Evolutionary conservation across 2,113 vertebrate genomes (phyloP), one percentile per base, ranked within the genome.

Genomic region (Callospermophilus lateralis): DNA sequence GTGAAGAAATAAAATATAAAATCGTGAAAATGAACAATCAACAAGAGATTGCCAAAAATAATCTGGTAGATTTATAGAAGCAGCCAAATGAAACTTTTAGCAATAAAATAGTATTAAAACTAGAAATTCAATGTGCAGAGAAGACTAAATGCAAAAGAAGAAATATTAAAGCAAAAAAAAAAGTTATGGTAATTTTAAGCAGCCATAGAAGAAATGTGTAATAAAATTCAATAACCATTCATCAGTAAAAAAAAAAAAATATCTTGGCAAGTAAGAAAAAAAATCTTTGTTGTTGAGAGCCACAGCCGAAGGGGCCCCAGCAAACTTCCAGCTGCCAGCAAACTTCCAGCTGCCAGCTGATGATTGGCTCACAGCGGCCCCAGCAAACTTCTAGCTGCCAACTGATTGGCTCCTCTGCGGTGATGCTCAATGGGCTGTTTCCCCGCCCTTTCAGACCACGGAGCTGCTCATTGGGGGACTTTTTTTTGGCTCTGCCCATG

Each of bases 171-270:
- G 6, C 37, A 26, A 10, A n/a, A 17, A 78, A 7, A 80, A 72
- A 81, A 7, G 58, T 55, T 58, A 61, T 53, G 19, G 48, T 76
- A 63, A 86, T 61, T 55, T 37, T 37, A 53, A 51, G 12, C 24
- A 83, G 30, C 68, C 76, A 13, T 13, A 94, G 45, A 94, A 88
- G 80, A 68, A 17, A 68, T 4, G 77, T 81, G 78, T 81, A 90
- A 86, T 39, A 87, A 39, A 83, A 53, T 76, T 84, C 6, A 76
- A 70, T 42, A 68, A 15, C 34, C 42, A 37, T 58, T 87, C 26
- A 68, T 72, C 2, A 94, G 61, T 87, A 83, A 83, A 87, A 77
- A 87, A 32, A 95, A 91, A 89, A 74, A 5, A n/a, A n/a, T n/a
- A n/a, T 42, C 78, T 63, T 68, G 37, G 30, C 61, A 92, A 92